Base-by-base conservation (phyloP, 2,113 vertebrate species). In the Tychaedon coryphoeus region DNA sequence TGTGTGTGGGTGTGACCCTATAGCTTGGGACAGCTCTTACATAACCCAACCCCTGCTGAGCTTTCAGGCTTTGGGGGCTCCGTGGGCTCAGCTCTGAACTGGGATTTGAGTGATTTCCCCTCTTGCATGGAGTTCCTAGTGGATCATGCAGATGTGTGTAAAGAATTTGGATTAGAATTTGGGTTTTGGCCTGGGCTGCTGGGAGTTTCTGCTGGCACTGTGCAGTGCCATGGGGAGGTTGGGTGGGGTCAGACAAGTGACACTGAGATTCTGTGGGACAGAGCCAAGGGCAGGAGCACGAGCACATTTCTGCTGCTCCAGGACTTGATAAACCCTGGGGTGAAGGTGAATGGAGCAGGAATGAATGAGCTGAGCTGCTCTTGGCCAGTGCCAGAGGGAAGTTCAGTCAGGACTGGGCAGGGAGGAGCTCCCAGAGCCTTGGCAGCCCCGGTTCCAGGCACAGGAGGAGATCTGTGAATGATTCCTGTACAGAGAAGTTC, bases 1-100 rank as follows among this genome's bases (percentile, higher is more conserved):
- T 45, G 60, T 40, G 8, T 0, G 4, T n/a, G 86, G 31, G 3
- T 29, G 2, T 3, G 10, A 2, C 1, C 38, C 1, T 42, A 54
- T 9, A 58, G 3, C 34, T 57, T 62, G 80, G 65, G 43, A 29
- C 14, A 51, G 34, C n/a, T 45, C 43, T 81, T 72, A 14, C 4
- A 3, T 36, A 51, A 51, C 18, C 18, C 19, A 38, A 38, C 5
- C 1, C 1, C 50, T 61, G 50, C 62, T 89, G n/a, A 72, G 89
- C 86, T 57, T 25, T 34, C 33, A 8, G 54, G 87, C 86, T 85
- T 34, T 12, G 40, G 48, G 86, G 66, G 31, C 16, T 0, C 8
- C 0, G 1, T 18, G 28, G 33, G 69, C 31, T 91, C 86, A 85
- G 77, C 73, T 84, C 40, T 36, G 36, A 43, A 34, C 25, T 0